Conservation (phyloP, 2,888 invertebrate species). For the Elysia crispata region DNA sequence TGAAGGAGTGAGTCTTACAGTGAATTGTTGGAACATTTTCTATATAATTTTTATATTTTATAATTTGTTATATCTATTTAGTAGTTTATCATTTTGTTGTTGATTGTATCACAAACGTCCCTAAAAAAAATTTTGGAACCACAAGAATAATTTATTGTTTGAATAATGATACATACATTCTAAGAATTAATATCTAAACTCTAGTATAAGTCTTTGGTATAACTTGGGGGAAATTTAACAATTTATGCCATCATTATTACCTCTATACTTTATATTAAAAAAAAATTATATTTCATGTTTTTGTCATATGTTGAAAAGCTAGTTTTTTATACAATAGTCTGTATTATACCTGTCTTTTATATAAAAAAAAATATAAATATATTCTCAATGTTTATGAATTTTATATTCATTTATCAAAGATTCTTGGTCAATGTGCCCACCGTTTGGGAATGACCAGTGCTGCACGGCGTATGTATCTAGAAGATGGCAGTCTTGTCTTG, state of each 20-base stretch:
- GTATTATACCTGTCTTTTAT: not conserved
- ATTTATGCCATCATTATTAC: no score
- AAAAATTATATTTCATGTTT: no score
- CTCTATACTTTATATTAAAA: no score
- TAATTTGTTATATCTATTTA: no score
- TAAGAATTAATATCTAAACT: not conserved
- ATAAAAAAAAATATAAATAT: no score
- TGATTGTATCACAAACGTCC: no score
- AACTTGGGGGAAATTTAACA: no score
- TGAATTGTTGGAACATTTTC: no score
- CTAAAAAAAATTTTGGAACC: not conserved
- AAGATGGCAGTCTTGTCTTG: slow-evolving; percentile 73
- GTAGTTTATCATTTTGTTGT: no score
- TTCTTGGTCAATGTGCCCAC: slow-evolving; percentile 73
- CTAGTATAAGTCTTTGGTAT: no score
- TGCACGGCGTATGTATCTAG: slow-evolving; percentile 73
- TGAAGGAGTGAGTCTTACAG: slow-evolving; percentile 67
- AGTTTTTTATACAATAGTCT: not conserved
- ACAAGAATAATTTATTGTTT: not conserved
- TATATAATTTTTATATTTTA: no score
- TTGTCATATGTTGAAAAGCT: not conserved
- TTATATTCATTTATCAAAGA: slow-evolving; percentile 57
- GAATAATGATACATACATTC: not conserved
- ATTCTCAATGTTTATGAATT: no score
- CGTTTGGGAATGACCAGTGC: slow-evolving; percentile 71